Conservation (phyloP, 2,888 invertebrate species). For the Drosophila algonquin region DNA sequence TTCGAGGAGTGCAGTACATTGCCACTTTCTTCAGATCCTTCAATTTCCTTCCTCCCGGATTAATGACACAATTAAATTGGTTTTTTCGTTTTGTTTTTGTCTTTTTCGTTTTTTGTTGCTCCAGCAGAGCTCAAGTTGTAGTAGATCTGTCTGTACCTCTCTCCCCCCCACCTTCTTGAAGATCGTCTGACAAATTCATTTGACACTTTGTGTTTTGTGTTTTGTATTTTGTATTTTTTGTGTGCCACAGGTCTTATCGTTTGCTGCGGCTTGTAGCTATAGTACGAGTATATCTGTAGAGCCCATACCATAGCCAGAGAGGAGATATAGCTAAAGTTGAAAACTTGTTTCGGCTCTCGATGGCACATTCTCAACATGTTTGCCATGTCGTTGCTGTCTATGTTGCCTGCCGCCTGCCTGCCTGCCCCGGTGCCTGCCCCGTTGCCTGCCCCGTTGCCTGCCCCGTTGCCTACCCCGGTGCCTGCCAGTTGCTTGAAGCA, state of each 20-base stretch:
- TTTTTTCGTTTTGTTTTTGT: neutral
- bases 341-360: constrained; percentile 71
- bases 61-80: constrained; percentile 52
- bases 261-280: constrained; percentile 32
- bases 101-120: too few relatives aligned
- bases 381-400: constrained; percentile 72
- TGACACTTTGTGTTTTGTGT: constrained; percentile 78
- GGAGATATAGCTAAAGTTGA: constrained; percentile 48
- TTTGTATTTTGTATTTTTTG: constrained; percentile 4
- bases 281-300: neutral
- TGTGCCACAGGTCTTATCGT: constrained; percentile 43
- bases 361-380: constrained; percentile 63
- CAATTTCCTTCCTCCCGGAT: neutral
- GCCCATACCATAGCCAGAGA: neutral
- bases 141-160: constrained; percentile 7
- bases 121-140: constrained; percentile 10
- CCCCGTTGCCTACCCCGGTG: constrained; percentile 40
- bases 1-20: neutral
- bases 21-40: constrained; percentile 40
- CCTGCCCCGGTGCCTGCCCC: constrained; percentile 14
- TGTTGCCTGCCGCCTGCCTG: constrained; percentile 37
- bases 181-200: constrained; percentile 74
- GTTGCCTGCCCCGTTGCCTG: constrained; percentile 3
- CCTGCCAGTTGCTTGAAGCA: constrained; percentile 61
- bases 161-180: constrained; percentile 19